Conservation (phyloP, 2,797 vertebrate genomes). For the Atherinosoma microstoma region DNA sequence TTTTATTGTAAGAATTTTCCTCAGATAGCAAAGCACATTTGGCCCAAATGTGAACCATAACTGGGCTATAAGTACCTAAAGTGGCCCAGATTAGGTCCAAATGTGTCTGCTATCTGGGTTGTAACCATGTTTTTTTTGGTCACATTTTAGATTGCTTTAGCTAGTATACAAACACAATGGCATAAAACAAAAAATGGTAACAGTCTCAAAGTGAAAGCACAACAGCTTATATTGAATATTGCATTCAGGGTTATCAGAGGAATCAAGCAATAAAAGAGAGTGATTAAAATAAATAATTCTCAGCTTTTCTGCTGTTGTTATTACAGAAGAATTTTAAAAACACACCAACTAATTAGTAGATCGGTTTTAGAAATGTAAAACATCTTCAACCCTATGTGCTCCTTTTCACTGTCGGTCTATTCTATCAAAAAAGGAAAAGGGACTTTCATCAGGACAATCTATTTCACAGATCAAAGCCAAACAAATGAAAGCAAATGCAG, state of each 20-base stretch:
- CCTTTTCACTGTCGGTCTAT: not conserved
- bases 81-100: not conserved
- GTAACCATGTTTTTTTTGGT: not conserved
- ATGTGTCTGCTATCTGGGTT: not conserved
- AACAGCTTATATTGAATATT: conserved; percentile 2
- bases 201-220: conserved; percentile 5
- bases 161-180: not conserved
- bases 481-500: conserved; percentile 20
- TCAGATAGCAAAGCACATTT: not conserved
- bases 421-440: not conserved
- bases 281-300: conserved; percentile 1
- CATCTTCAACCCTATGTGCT: not conserved
- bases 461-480: conserved; percentile 32
- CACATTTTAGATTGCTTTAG: conserved; percentile 1
- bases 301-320: not conserved
- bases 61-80: not conserved
- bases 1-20: not conserved
- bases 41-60: not conserved
- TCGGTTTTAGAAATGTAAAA: conserved; percentile 4
- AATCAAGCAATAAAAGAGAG: not conserved
- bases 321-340: not conserved
- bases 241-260: conserved; percentile 6
- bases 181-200: conserved; percentile 10
- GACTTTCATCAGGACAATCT: conserved; percentile 14
- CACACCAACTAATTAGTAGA: not conserved